phyloP scores from a whole-genome alignment of 2,113 vertebrate genomes.

The Syngnathus typhle region DNA sequence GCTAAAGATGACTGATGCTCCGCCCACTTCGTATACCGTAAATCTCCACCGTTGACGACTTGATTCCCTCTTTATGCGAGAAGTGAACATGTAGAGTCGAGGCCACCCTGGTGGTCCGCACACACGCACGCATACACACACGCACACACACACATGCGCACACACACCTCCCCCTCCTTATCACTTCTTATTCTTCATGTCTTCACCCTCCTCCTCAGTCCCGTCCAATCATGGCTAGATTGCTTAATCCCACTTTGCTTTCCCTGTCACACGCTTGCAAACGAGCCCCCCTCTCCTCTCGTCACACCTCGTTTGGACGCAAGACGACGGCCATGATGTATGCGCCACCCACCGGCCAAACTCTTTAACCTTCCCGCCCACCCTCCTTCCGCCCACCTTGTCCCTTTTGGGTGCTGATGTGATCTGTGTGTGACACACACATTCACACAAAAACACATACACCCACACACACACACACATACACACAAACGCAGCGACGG shows the following conservation, averaged over 20 bases:
- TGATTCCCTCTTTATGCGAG: slow-evolving; percentile 23
- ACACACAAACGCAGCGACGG: slow-evolving; percentile 38
- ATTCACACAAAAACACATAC: too few relatives aligned
- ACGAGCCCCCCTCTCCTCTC: slow-evolving; percentile 17
- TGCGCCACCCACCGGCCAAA: slow-evolving; percentile 29
- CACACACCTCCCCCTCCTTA: slow-evolving; percentile 1
- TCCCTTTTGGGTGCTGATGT: slow-evolving; percentile 41
- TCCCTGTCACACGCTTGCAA: neutral
- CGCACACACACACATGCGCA: neutral
- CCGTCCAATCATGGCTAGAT: neutral
- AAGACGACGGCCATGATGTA: slow-evolving; percentile 15
- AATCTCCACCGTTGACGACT: slow-evolving; percentile 16
- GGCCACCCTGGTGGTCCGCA: slow-evolving; percentile 33
- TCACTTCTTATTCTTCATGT: slow-evolving; percentile 39
- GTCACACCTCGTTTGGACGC: slow-evolving; percentile 34
- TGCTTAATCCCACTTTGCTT: slow-evolving; percentile 47
- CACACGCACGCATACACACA: neutral
- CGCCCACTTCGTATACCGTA: neutral
- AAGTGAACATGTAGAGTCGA: slow-evolving; percentile 29
- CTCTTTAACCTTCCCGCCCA: slow-evolving; percentile 46
- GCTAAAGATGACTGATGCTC: slow-evolving; percentile 40
- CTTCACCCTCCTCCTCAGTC: slow-evolving; percentile 11
- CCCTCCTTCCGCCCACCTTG: neutral
- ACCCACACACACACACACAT: slow-evolving; percentile 20
- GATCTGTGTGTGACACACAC: slow-evolving; percentile 33